phyloP scores from a whole-genome alignment of 2,797 vertebrate species.

The Bradypodion ventrale region DNA sequence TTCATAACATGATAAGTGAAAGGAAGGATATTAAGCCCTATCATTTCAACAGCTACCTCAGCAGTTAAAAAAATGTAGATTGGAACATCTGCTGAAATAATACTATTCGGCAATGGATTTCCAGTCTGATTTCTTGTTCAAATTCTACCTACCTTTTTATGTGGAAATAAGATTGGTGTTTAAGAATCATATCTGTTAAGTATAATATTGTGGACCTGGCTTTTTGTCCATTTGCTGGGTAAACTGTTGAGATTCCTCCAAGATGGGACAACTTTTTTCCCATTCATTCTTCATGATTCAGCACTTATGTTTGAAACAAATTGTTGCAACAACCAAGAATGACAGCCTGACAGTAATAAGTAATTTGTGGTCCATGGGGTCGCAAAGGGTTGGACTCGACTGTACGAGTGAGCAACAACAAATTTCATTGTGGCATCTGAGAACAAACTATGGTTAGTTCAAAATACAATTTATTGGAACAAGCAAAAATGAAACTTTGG shows the following conservation, averaged over 20 bases:
- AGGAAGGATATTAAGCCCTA: background rate
- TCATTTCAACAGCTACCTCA: background rate
- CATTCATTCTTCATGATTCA: slow-evolving; percentile 73
- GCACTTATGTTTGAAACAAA: slow-evolving; percentile 74
- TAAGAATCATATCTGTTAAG: slow-evolving; percentile 55
- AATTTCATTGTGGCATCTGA: background rate
- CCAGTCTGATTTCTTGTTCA: slow-evolving; percentile 5
- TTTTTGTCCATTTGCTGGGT: slow-evolving; percentile 64
- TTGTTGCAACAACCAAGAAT: slow-evolving; percentile 73
- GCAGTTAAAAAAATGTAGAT: background rate
- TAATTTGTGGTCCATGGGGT: too few relatives aligned
- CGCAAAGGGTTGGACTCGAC: too few relatives aligned
- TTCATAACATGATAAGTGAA: slow-evolving; percentile 32
- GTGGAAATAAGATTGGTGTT: slow-evolving; percentile 48
- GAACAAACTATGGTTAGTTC: background rate
- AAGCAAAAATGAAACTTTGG: background rate
- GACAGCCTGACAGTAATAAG: slow-evolving; percentile 78
- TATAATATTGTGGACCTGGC: slow-evolving; percentile 41
- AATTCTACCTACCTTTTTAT: slow-evolving; percentile 43
- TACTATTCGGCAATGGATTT: slow-evolving; percentile 4
- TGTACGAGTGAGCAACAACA: too few relatives aligned
- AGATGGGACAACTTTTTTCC: slow-evolving; percentile 66
- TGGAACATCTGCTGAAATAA: slow-evolving; percentile 5
- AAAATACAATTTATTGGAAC: background rate
- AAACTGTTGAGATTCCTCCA: slow-evolving; percentile 68